phyloP scores from a whole-genome alignment of 1,140 invertebrate species.

The Chironomus tepperi region DNA sequence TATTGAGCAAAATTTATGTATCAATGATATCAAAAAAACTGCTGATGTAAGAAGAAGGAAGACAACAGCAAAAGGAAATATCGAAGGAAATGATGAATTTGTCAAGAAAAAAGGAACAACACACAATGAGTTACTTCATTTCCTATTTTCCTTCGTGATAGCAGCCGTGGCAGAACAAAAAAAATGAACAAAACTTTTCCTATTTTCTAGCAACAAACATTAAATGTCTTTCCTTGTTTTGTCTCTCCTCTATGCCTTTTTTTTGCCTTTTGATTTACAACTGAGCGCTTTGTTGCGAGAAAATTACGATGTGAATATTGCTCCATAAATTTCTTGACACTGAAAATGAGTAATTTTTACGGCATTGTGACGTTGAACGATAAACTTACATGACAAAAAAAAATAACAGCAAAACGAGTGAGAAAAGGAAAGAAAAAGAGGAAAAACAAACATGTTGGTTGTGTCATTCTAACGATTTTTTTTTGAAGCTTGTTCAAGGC shows the following conservation, averaged over 20 bases:
- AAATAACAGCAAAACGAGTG: too few relatives aligned
- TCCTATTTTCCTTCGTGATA: not conserved
- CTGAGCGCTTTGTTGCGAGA: conserved; percentile 2
- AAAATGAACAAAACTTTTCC: not conserved
- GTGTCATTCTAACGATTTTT: too few relatives aligned
- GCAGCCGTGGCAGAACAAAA: not conserved
- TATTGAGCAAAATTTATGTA: too few relatives aligned
- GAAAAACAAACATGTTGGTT: too few relatives aligned
- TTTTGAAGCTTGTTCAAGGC: too few relatives aligned
- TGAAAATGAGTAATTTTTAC: conserved; percentile 14
- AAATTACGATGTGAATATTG: conserved; percentile 14
- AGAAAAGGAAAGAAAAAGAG: too few relatives aligned
- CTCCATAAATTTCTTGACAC: conserved; percentile 12
- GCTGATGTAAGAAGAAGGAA: too few relatives aligned
- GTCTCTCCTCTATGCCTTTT: conserved; percentile 6
- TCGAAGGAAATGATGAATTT: conserved; percentile 8
- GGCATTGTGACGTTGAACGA: not conserved
- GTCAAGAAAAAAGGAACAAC: not conserved
- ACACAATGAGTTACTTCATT: not conserved
- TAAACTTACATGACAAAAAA: too few relatives aligned
- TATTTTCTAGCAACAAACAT: not conserved
- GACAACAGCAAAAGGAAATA: too few relatives aligned
- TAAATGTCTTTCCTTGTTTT: not conserved
- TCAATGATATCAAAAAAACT: too few relatives aligned
- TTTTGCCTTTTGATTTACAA: not conserved